Conservation (phyloP, 2,797 vertebrate species). For the Tamandua tetradactyla region DNA sequence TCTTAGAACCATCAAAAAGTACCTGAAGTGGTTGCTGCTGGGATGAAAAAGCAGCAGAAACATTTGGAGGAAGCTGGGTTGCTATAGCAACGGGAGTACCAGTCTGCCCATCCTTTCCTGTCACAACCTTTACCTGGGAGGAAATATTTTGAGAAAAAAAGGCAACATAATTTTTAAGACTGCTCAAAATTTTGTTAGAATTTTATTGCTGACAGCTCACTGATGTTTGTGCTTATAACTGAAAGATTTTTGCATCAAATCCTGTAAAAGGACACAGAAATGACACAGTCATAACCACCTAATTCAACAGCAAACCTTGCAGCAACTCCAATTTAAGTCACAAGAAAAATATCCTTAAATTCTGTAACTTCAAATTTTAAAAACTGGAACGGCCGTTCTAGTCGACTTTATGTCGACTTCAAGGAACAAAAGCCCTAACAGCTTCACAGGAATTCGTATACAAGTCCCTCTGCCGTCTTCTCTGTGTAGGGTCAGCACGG, state of each 20-base stretch:
- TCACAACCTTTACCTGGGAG: conserved; percentile 92
- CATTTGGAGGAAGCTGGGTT: conserved; percentile 95
- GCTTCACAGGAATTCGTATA: background rate
- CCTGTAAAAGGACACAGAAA: conserved; percentile 42
- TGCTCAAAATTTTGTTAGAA: conserved; percentile 64
- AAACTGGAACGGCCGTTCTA: background rate
- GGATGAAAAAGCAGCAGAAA: conserved; percentile 93
- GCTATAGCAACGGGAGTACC: conserved; percentile 96
- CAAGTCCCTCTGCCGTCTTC: background rate
- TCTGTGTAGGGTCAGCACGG: background rate
- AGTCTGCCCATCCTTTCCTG: conserved; percentile 94
- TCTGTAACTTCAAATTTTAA: background rate
- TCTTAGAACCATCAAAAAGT: conserved; percentile 82
- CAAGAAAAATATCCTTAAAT: background rate
- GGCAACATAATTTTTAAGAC: conserved; percentile 76
- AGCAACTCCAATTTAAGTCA: background rate
- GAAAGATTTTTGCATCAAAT: conserved; percentile 44
- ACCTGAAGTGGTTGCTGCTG: conserved; percentile 92
- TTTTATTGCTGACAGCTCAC: conserved; percentile 73
- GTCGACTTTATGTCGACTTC: background rate
- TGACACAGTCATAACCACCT: conserved; percentile 1
- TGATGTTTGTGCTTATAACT: conserved; percentile 60
- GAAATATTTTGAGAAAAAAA: conserved; percentile 81
- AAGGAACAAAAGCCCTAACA: background rate
- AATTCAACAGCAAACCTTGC: background rate